These are phyloP conservation scores for Priocnemis perturbator DNA, from an alignment of 2,888 invertebrate genomes.

Conservation along the genomic window DNA sequence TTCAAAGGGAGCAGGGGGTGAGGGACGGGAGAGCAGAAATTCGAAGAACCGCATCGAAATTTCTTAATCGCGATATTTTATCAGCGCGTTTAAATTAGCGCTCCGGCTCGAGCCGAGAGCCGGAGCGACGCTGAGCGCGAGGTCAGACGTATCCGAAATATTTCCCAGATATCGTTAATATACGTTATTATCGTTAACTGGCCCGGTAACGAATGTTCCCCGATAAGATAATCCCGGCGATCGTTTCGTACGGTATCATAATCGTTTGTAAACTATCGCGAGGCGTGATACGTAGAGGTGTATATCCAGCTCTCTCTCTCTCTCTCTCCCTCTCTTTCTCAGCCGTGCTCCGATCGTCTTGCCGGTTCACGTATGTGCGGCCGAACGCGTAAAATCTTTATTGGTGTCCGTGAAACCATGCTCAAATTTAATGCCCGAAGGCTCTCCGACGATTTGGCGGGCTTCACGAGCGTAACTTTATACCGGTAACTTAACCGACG, in stretches of 20 bases:
- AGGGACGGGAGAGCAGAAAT: not conserved
- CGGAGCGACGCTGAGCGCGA: no score
- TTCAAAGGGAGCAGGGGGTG: not conserved
- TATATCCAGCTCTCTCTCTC: not conserved
- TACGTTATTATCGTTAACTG: no score
- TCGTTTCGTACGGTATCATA: not conserved
- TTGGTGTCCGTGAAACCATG: constrained; percentile 43
- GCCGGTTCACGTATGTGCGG: no score
- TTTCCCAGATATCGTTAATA: no score
- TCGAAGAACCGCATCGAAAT: no score
- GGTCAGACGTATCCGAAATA: no score
- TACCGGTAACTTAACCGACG: constrained; percentile 45
- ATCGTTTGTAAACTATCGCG: constrained; percentile 5
- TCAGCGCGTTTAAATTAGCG: no score
- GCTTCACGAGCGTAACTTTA: constrained; percentile 45
- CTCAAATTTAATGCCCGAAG: constrained; percentile 44
- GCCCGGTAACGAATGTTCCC: no score
- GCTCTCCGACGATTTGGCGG: constrained; percentile 35
- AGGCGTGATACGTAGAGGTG: constrained; percentile 2
- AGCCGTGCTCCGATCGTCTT: constrained; percentile 26
- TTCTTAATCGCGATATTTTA: no score
- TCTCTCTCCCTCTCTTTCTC: not conserved
- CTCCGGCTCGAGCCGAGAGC: no score
- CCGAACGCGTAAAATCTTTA: constrained; percentile 42
- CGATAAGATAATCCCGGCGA: no score